Evolutionary conservation across 2,797 vertebrate species (phyloP), one percentile per base, ranked within the genome.

Genomic region (Crypturellus tataupa): DNA sequence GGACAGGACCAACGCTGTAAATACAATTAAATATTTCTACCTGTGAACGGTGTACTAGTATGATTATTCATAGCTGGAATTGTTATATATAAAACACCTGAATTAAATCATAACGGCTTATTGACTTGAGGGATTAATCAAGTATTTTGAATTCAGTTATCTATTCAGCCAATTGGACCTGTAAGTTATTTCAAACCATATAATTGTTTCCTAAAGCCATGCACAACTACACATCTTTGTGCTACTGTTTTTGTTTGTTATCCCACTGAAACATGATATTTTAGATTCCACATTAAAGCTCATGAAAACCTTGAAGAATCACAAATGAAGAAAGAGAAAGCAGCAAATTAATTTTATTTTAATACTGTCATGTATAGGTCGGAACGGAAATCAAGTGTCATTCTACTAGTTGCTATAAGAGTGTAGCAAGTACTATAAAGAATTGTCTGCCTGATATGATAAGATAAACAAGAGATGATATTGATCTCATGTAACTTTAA

Each of bases 281-380:
- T 76, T 85, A 42, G 89, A 90, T 85, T 60, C 10, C 51, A 39
- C 15, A 17, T 39, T 33, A 81, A 85, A 89, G 17, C 25, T 82
- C 9, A 80, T 56, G 3, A 87, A 92, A 89, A 77, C 25, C 20
- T 80, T 89, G 39, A 94, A 82, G 29, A 89, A 92, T 47, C 44
- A 60, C 25, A 67, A 87, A 73, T 17, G 39, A 79, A 89, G 79
- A 31, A 95, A 72, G 2, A 63, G 51, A 87, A 92, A 91, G 23
- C 8, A 79, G 37, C 25, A 82, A 85, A 72, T 9, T 63, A 82
- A 63, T 80, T 69, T 64, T 58, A 44, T 87, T 94, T 95, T 79
- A 79, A 78, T 79, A 24, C 29, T 72, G 53, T 35, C 17, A 27
- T 80, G 77, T 84, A 39, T 42, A 70, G 19, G 9, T 17, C 71